These are phyloP conservation scores for Sylvia borin DNA, from an alignment of 2,797 vertebrate species.

Conservation along the genomic window DNA sequence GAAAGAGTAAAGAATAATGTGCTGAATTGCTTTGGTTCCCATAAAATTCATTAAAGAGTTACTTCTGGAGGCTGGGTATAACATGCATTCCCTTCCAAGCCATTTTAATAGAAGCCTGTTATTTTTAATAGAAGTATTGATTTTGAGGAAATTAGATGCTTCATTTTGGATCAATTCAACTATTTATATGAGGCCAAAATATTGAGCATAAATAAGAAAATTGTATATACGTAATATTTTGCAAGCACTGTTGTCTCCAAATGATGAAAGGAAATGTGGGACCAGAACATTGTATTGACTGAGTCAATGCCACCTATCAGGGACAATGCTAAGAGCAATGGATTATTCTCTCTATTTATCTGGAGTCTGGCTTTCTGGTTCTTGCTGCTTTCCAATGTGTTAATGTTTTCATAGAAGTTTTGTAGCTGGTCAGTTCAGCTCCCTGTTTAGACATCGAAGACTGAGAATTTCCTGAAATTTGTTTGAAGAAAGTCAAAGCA, in stretches of 20 bases:
- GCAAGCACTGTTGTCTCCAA: background rate
- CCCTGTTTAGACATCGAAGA: background rate
- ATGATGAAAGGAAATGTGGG: background rate
- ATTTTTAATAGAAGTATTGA: background rate
- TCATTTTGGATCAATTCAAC: background rate
- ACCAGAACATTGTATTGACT: background rate
- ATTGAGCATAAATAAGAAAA: background rate
- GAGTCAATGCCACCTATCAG: background rate
- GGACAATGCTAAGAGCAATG: background rate
- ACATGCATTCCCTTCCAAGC: background rate
- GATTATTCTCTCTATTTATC: background rate
- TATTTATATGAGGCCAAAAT: background rate
- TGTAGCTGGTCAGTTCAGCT: background rate
- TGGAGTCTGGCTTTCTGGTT: background rate
- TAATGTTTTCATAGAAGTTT: background rate
- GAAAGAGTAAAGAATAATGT: background rate
- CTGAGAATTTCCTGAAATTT: background rate
- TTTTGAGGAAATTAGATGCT: background rate
- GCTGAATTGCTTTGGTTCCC: background rate
- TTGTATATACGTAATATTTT: background rate
- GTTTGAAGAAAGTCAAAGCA: background rate
- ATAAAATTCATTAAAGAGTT: background rate
- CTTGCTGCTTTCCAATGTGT: background rate
- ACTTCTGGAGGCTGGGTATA: background rate
- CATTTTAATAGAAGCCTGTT: background rate